Evolutionary conservation across 2,797 vertebrate genomes (phyloP), one percentile per base, ranked within the genome.

Genomic region (Alectoris magna): DNA sequence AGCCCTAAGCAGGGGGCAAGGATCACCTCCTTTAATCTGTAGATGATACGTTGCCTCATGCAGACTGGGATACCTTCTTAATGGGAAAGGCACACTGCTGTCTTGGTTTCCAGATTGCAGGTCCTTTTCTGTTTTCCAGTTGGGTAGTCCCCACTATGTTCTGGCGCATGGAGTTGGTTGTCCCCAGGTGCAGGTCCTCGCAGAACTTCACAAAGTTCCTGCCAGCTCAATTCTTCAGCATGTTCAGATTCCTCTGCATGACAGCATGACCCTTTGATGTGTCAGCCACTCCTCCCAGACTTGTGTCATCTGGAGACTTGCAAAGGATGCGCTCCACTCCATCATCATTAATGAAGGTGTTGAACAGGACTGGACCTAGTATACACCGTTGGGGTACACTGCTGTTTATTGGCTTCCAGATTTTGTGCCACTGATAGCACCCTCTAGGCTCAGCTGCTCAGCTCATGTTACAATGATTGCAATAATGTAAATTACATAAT

Each of bases 201-300:
- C 7, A 64, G 60, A 70, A 17, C 17, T 29, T 79, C 17, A 22
- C 29, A 41, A 36, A 8, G 5, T n/a, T n/a, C 23, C 26, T 44
- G 11, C 49, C 79, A 6, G 14, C 7, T 14, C 8, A 16, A 59
- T 93, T 62, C 38, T 78, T 13, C 41, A 55, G 19, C 9, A 9
- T 70, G 7, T 43, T 12, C 4, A 14, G 10, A 22, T 62, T 13
- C 15, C 16, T 64, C 26, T 88, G 55, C 5, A 10, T 36, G 29
- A 13, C n/a, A 72, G 34, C 22, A 27, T 1, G 1, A 6, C 49
- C 29, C 15, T 26, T 15, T 31, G 15, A 4, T 75, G 0, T 43
- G 69, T 72, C 21, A 46, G 24, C 27, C 1, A 4, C 27, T 59
- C 34, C 14, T 51, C 44, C 12, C 24, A 27, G n/a, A 60, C 82